These are phyloP conservation scores for Salpingus planirostris DNA, from an alignment of 2,888 invertebrate genomes.

Conservation along the genomic window DNA sequence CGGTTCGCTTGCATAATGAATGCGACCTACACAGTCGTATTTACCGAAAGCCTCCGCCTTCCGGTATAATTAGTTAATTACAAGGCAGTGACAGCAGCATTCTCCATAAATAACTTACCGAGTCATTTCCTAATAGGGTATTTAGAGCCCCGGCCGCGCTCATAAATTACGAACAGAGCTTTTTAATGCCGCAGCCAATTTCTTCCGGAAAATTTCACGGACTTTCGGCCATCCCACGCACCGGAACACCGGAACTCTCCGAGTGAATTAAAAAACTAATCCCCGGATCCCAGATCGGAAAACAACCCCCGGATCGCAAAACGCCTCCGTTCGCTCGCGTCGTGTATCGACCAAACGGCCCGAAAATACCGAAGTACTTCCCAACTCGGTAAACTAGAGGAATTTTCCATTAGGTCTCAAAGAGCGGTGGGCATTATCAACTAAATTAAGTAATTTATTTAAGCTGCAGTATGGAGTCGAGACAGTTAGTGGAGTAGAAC, in stretches of 20 bases:
- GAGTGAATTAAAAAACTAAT: too few relatives aligned
- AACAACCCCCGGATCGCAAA: too few relatives aligned
- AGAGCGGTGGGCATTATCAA: constrained; percentile 7
- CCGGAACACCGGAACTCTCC: too few relatives aligned
- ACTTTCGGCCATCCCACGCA: too few relatives aligned
- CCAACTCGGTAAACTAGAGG: too few relatives aligned
- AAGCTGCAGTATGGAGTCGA: constrained; percentile 14
- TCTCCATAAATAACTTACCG: constrained; percentile 13
- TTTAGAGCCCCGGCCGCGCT: constrained; percentile 5
- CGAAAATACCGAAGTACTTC: too few relatives aligned
- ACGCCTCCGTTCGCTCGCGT: too few relatives aligned
- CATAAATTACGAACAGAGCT: constrained; percentile 11
- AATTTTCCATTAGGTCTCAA: constrained; percentile 7
- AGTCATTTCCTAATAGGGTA: constrained; percentile 14
- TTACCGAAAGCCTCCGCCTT: constrained; percentile 2
- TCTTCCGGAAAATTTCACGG: not conserved
- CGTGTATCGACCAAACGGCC: too few relatives aligned
- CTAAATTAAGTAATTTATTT: constrained; percentile 21
- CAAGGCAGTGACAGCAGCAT: constrained; percentile 10
- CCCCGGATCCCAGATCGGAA: too few relatives aligned
- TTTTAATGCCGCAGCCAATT: constrained; percentile 5
- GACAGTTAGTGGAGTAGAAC: constrained; percentile 14
- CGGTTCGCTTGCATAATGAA: too few relatives aligned
- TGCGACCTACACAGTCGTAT: too few relatives aligned
- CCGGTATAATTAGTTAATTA: constrained; percentile 13